These are phyloP conservation scores for Lutraria lutraria DNA, from an alignment of 2,888 invertebrate species.

Conservation along the genomic window DNA sequence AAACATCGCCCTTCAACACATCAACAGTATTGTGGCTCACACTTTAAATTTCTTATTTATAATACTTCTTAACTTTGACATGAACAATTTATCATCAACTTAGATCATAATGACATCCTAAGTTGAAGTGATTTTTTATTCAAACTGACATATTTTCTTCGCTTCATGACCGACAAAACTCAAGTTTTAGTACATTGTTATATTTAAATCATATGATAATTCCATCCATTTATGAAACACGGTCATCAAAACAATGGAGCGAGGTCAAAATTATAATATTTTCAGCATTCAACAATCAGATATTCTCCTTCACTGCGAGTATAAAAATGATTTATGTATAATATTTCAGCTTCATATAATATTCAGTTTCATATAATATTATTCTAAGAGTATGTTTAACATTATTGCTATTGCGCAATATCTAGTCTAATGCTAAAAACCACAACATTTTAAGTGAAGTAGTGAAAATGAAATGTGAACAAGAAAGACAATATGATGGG, in stretches of 20 bases:
- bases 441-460: too few species aligned
- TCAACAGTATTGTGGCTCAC: conserved; percentile 30
- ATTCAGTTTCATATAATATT: too few species aligned
- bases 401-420: too few species aligned
- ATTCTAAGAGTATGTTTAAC: too few species aligned
- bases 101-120: conserved; percentile 38
- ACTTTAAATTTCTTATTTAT: conserved; percentile 38
- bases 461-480: too few species aligned
- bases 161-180: conserved; percentile 31
- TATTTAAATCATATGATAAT: neutral
- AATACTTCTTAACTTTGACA: conserved; percentile 35
- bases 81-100: conserved; percentile 22
- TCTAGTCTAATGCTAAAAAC: too few species aligned
- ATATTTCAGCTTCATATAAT: too few species aligned
- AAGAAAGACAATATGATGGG: too few species aligned
- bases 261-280: neutral
- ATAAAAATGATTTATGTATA: too few species aligned
- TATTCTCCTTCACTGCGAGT: too few species aligned
- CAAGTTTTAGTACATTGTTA: neutral
- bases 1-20: neutral
- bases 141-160: conserved; percentile 33
- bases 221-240: neutral
- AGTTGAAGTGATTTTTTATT: conserved; percentile 22
- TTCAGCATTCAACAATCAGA: too few species aligned
- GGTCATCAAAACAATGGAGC: neutral